Percentiles rank a stretch among this genome's conserved stretches.
These are phyloP conservation scores for Thalpophila matura DNA, from an alignment of 2,888 invertebrate species.

Conservation along the genomic window DNA sequence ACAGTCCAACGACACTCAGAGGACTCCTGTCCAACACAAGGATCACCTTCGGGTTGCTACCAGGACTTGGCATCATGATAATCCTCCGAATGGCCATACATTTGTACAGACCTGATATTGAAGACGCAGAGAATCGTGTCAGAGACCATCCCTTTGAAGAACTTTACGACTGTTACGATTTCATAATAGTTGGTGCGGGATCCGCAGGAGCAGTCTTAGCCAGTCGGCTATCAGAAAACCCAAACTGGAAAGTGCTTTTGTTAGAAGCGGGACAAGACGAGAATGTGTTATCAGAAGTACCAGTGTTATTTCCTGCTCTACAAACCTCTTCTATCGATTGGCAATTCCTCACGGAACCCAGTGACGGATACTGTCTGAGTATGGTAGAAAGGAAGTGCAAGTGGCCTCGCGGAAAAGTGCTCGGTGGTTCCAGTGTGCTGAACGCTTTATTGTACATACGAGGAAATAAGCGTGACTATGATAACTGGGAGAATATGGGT, in stretches of 20 bases:
- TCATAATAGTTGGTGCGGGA: slow-evolving; percentile 95
- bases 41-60: slow-evolving; percentile 92
- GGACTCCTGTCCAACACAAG: slow-evolving; percentile 91
- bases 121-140: slow-evolving; percentile 92
- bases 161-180: slow-evolving; percentile 93
- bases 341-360: slow-evolving; percentile 95
- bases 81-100: slow-evolving; percentile 92
- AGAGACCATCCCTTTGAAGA: slow-evolving; percentile 88
- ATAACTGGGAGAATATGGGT: slow-evolving; percentile 95
- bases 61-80: slow-evolving; percentile 92
- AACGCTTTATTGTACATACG: slow-evolving; percentile 97
- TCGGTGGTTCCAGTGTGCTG: slow-evolving; percentile 95
- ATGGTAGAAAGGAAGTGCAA: slow-evolving; percentile 92
- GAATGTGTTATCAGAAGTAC: slow-evolving; percentile 93
- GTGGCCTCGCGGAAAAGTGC: slow-evolving; percentile 95
- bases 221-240: slow-evolving; percentile 94
- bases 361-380: slow-evolving; percentile 92
- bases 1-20: slow-evolving; percentile 72
- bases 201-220: slow-evolving; percentile 96
- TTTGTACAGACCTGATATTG: slow-evolving; percentile 93
- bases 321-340: slow-evolving; percentile 95
- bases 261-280: slow-evolving; percentile 95
- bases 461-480: slow-evolving; percentile 96
- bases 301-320: slow-evolving; percentile 93
- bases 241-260: slow-evolving; percentile 93